phyloP scores from a whole-genome alignment of 2,113 vertebrate species.

The Thamnaconus septentrionalis region DNA sequence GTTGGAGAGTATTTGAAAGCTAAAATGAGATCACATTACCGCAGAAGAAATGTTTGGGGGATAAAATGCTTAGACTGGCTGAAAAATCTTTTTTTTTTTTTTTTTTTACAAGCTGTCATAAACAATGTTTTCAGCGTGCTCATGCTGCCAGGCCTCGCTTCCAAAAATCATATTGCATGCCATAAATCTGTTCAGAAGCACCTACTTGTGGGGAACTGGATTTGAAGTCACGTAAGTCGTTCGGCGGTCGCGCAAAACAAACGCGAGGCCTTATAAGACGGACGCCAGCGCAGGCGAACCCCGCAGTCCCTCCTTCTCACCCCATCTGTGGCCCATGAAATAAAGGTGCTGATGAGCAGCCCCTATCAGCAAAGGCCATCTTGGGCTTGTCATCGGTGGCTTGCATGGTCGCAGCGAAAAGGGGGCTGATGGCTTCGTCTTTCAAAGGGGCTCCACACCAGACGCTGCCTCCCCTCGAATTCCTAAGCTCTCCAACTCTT shows the following conservation, averaged over 20 bases:
- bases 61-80: neutral
- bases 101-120: neutral
- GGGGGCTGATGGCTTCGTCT: slow-evolving; percentile 59
- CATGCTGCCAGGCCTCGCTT: too few species aligned
- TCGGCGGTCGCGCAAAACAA: neutral
- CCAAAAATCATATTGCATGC: neutral
- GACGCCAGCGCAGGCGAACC: neutral
- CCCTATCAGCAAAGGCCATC: slow-evolving; percentile 77
- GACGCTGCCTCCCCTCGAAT: slow-evolving; percentile 58
- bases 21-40: neutral
- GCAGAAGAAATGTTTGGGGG: neutral
- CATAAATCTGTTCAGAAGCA: neutral
- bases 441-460: slow-evolving; percentile 67
- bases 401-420: slow-evolving; percentile 63
- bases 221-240: too few species aligned
- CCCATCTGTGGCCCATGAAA: slow-evolving; percentile 54
- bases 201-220: neutral
- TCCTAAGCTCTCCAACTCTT: slow-evolving; percentile 64
- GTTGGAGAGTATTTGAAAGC: too few species aligned
- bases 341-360: slow-evolving; percentile 73
- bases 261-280: neutral
- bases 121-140: neutral
- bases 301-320: slow-evolving; percentile 7
- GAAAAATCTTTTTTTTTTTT: neutral
- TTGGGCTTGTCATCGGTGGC: slow-evolving; percentile 72